Evolutionary conservation across 2,797 vertebrate genomes (phyloP), one percentile per base, ranked within the genome.

Genomic region (Cossypha polioptera): DNA sequence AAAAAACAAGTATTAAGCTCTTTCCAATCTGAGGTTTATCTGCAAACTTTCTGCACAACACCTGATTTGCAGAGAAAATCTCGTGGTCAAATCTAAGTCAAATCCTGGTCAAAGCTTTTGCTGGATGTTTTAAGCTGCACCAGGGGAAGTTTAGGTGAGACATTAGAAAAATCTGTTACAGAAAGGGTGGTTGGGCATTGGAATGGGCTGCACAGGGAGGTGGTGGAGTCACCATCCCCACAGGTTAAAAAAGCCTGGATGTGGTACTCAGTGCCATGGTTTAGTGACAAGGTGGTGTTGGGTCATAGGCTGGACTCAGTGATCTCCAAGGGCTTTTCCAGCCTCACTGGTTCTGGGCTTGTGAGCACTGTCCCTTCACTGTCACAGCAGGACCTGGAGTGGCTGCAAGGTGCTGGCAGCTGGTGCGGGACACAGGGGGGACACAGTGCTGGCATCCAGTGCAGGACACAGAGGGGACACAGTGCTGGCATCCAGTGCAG

Each of bases 351-450:
- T 15, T 36, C 57, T 9, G 11, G 35, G 21, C 6, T 16, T 17
- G 38, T 1, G 1, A 67, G 11, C 0, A 0, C 18, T 8, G 6
- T 21, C 1, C 0, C 24, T 38, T 29, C 33, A 2, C 29, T 38
- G 65, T 10, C 2, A 0, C 8, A 7, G 29, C 24, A 11, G 58
- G 15, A 12, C 29, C 25, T 14, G 31, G 1, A 1, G 9, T n/a
- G 48, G 38, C 43, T 61, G 26, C 25, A 1, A 13, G 9, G 18
- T 14, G 20, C 36, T 45, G 48, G 15, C 58, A 40, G 20, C 43
- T 7, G 7, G 43, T 45, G 24, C 47, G 25, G 47, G 24, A 14
- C 47, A 47, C 7, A 47, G 45, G 9, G 22, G 47, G 22, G 24
- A 47, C 47, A 47, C 0, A 6, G 43, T 45, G 43, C 43, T 45